Percentiles rank a stretch among this genome's conserved stretches.
These are phyloP conservation scores for Prunella himalayana DNA, from an alignment of 2,113 vertebrate species.

Conservation along the genomic window DNA sequence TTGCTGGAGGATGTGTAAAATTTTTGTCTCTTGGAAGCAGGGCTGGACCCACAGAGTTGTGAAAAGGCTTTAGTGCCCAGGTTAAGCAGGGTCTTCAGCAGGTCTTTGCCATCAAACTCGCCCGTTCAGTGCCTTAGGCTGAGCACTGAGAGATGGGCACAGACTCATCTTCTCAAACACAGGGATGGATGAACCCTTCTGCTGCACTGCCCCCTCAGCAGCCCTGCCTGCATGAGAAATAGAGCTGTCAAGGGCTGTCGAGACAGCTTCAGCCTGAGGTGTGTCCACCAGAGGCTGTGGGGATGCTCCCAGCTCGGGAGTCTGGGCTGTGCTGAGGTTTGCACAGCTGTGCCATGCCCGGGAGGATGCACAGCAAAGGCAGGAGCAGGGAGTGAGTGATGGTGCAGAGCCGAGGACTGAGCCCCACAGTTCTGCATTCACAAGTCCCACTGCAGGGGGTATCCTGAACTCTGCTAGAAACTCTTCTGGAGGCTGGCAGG, in stretches of 20 bases:
- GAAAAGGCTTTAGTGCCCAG: not conserved
- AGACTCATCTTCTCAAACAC: not conserved
- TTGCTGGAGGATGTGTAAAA: not conserved
- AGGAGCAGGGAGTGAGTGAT: not conserved
- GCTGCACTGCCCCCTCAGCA: not conserved
- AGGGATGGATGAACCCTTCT: not conserved
- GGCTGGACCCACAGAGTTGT: not conserved
- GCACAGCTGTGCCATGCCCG: not conserved
- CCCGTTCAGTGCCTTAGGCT: fast-evolving
- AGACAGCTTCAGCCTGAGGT: not conserved
- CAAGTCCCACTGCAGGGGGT: not conserved
- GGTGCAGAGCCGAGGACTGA: fast-evolving
- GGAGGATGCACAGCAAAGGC: not conserved
- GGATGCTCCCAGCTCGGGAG: fast-evolving
- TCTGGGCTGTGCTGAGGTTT: not conserved
- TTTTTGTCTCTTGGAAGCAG: not conserved
- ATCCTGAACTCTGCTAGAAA: not conserved
- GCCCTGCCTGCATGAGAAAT: not conserved
- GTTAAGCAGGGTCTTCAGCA: not conserved
- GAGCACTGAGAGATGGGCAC: not conserved
- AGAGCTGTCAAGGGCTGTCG: not conserved
- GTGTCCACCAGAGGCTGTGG: not conserved
- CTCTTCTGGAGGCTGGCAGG: not conserved
- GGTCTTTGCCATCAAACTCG: not conserved
- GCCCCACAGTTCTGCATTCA: not conserved